Evolutionary conservation across 1,140 invertebrate species (phyloP), one percentile per base, ranked within the genome.

Genomic region (Anastrepha ludens): DNA sequence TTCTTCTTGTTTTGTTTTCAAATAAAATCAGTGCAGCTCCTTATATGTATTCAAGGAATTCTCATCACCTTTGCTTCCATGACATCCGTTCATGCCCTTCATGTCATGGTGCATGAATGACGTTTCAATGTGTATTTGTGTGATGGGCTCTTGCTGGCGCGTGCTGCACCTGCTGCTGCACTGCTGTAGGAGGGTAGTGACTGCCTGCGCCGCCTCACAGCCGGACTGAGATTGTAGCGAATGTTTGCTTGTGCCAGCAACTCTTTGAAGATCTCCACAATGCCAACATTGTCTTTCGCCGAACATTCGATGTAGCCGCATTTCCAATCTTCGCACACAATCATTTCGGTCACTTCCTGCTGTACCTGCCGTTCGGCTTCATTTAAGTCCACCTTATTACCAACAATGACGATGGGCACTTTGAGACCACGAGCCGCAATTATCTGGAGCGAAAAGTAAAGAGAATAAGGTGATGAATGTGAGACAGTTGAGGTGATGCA

Each of bases 241-340:
- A 95, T 93, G 87, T 95, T 94, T 1, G 95, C 94, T 90, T 95
- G 94, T n/a, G 90, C 90, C 55, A 95, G 89, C 3, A 95, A 91
- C 87, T 95, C 94, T 89, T 93, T 93, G 86, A 93, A 93, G 58
- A 93, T 91, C 41, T 93, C 88, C 20, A 93, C 88, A 86, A 94
- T 93, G 87, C 94, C 93, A 8, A 90, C 20, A 89, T 94, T 94
- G 0, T 94, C 92, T 88, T 95, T 95, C 47, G 95, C 95, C 15
- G 94, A 95, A 70, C 93, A 93, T 90, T 95, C 94, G 0, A 95
- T 93, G 89, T 94, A 95, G 6, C 94, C 95, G 86, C 94, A 93
- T 74, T 94, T 93, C 95, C 95, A 95, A 87, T 95, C 94, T 60
- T 94, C 93, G 9, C 91, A 91, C 8, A 94, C 94, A 20, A 94